These are phyloP conservation scores for Larimichthys crocea DNA, from an alignment of 2,113 vertebrate species.

Conservation along the genomic window DNA sequence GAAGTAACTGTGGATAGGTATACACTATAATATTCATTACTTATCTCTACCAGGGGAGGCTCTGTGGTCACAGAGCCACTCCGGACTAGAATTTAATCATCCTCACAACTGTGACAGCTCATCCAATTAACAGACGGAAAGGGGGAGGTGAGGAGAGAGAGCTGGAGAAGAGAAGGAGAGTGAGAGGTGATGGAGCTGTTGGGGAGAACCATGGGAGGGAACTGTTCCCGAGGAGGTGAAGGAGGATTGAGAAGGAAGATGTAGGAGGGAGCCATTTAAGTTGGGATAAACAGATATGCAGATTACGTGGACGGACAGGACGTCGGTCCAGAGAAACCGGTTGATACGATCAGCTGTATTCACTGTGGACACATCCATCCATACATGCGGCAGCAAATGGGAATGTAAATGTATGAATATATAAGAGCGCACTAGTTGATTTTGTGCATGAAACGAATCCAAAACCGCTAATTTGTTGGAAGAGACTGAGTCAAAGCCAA, in stretches of 20 bases:
- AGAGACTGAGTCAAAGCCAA: constrained; percentile 27
- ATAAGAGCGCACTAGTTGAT: constrained; percentile 14
- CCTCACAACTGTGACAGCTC: constrained; percentile 65
- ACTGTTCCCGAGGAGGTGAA: background rate
- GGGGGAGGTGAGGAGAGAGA: constrained; percentile 46
- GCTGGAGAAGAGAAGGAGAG: constrained; percentile 1
- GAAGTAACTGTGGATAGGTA: constrained; percentile 6
- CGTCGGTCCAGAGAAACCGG: background rate
- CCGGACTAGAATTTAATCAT: constrained; percentile 66
- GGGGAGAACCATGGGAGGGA: constrained; percentile 31
- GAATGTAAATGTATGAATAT: constrained; percentile 20
- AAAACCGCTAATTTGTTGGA: constrained; percentile 18
- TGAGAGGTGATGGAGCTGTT: constrained; percentile 34
- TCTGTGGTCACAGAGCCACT: constrained; percentile 35
- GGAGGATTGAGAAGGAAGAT: constrained; percentile 18
- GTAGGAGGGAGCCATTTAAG: background rate
- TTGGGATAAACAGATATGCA: constrained; percentile 32
- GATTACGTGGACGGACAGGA: constrained; percentile 9
- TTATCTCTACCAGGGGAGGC: constrained; percentile 9
- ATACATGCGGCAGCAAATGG: constrained; percentile 16
- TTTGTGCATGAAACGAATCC: constrained; percentile 36
- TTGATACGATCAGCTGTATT: constrained; percentile 26
- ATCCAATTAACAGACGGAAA: constrained; percentile 72
- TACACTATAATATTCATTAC: constrained; percentile 36
- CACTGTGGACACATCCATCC: constrained; percentile 29